Evolutionary conservation across 2,797 vertebrate species (phyloP).

Genomic region (Phoebastria nigripes): DNA sequence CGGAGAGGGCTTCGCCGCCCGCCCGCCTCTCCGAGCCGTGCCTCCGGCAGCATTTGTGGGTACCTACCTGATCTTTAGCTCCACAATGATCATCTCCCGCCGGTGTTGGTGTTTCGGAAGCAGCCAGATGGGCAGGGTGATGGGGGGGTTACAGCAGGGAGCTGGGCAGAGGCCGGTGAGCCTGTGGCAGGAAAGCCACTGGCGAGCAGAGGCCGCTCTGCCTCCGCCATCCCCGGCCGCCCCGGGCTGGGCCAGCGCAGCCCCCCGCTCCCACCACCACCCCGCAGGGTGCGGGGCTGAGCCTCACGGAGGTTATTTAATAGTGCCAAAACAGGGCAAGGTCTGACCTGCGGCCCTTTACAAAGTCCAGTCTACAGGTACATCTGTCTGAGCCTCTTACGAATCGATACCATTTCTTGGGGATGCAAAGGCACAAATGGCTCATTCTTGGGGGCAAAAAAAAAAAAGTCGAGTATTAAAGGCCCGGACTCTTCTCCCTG

Average conservation of each 20-base stretch:
- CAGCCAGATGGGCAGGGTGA: not conserved
- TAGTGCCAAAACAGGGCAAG: not conserved
- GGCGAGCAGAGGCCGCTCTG: constrained; percentile 34
- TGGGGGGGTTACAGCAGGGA: not conserved
- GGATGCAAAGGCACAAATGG: not conserved
- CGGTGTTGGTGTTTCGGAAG: not conserved
- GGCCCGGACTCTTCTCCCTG: not conserved
- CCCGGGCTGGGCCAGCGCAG: not conserved
- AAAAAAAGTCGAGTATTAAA: not conserved
- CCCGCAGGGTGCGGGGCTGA: not conserved
- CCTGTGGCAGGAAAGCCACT: not conserved
- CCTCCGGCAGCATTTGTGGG: accelerated
- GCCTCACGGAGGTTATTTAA: not conserved
- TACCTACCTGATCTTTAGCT: accelerated
- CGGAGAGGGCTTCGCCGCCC: not conserved
- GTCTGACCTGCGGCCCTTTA: not conserved
- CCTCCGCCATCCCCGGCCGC: not conserved
- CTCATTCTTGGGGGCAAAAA: not conserved
- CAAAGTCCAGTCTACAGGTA: not conserved
- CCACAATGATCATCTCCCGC: accelerated
- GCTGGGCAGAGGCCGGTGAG: not conserved
- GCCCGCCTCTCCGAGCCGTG: not conserved
- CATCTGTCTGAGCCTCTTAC: not conserved
- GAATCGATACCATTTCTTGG: accelerated
- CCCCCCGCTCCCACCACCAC: too few relatives aligned